Base-by-base conservation (phyloP, 2,888 invertebrate genomes). In the Rhaphigaster nebulosa region DNA sequence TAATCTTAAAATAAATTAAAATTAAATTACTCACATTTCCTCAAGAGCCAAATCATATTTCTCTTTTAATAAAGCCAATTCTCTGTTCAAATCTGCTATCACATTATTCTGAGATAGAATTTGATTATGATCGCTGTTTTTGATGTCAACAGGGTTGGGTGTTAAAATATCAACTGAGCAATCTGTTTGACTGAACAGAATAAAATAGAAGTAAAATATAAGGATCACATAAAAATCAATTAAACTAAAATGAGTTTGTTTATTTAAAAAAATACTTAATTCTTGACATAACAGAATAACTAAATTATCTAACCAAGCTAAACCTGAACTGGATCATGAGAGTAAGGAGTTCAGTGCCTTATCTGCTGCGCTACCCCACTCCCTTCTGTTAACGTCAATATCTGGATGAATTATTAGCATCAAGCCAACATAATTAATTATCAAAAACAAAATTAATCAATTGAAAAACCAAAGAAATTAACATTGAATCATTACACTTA, bases 1-100 rank as follows among this genome's bases (percentile, higher is more conserved):
- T 15, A 65, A 65, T 29, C 60, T 65, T 65, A 13, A 65, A n/a
- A 60, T 60, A n/a, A 60, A 60, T 60, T 34, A 18, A 34, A 56
- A 26, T 60, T 34, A 20, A 29, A 38, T 50, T 45, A 84, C 84
- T 84, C 84, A 84, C 84, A 84, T 84, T 50, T 84, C 84, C 45
- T 45, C 45, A 26, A 84, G 84, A n/a, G 84, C 41, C 23, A 45
- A 84, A 15, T 84, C 84, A 45, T 84, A 84, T 84, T 84, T 84
- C n/a, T 84, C 84, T 45, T 84, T 41, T n/a, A 84, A n/a, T 18
- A 45, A 50, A 45, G 45, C 41, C 1, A 84, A 45, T 84, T 84
- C 45, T 84, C 5, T 45, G 26, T 84, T 45, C 6, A 84, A 84
- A n/a, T 84, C 45, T 45, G 26, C 41, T 4, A 84, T 84, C n/a